Percentiles rank a stretch among this genome's conserved stretches.
Conservation (phyloP, 2,888 invertebrate species). For the Watsonalla cultraria region DNA sequence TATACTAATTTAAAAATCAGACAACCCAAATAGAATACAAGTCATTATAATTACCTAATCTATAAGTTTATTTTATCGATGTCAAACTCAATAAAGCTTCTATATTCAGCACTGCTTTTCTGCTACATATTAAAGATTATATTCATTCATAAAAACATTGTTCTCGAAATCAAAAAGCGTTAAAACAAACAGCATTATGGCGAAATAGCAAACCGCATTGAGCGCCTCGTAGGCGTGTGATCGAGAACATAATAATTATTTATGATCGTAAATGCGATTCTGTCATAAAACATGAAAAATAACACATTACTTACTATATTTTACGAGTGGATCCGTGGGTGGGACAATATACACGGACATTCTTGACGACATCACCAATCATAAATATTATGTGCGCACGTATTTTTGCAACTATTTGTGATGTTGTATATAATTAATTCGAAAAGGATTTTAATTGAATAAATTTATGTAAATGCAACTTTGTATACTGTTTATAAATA, state of each 20-base stretch:
- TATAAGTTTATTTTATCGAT: no score
- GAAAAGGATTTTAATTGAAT: neutral
- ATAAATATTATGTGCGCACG: conserved; percentile 2
- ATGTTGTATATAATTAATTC: neutral
- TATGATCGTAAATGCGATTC: conserved; percentile 37
- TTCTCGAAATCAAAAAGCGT: neutral
- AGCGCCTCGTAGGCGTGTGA: conserved; percentile 11
- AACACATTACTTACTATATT: conserved; percentile 34
- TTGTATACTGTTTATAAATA: no score
- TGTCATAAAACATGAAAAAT: conserved; percentile 48
- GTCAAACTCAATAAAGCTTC: no score
- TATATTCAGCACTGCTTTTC: no score
- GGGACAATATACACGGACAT: conserved; percentile 24
- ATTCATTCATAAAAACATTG: neutral
- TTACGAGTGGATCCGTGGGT: conserved; percentile 26
- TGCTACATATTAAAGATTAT: no score
- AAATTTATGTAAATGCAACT: no score
- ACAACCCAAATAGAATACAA: no score
- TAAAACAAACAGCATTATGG: neutral
- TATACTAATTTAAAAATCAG: no score
- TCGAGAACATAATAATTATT: conserved; percentile 36
- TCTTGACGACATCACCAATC: conserved; percentile 16
- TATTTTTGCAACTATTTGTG: conserved; percentile 16
- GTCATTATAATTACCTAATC: no score
- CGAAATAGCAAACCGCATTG: conserved; percentile 3